These are phyloP conservation scores for Cichladusa arquata DNA, from an alignment of 2,113 vertebrate species.

Conservation along the genomic window DNA sequence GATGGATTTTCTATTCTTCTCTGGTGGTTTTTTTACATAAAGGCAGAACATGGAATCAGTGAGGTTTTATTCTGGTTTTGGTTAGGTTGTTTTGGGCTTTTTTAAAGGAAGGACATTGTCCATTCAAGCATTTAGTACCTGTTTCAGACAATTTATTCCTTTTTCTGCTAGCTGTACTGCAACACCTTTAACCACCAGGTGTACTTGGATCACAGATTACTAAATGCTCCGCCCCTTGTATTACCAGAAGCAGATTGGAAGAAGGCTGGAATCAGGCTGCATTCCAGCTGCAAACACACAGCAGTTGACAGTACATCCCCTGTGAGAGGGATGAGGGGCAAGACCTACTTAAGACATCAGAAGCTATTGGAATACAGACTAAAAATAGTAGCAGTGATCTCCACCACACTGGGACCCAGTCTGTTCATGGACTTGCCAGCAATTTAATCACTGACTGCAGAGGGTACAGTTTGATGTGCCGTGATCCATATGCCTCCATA, in stretches of 20 bases:
- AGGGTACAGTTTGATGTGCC: background rate
- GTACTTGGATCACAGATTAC: background rate
- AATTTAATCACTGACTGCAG: background rate
- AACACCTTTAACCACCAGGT: background rate
- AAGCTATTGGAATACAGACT: background rate
- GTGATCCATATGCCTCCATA: background rate
- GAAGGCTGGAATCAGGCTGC: background rate
- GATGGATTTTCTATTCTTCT: background rate
- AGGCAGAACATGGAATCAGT: background rate
- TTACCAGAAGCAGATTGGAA: background rate
- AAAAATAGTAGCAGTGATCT: background rate
- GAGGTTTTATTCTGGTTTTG: background rate
- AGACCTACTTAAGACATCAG: background rate
- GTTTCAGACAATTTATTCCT: background rate
- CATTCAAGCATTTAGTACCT: background rate
- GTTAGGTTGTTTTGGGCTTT: background rate
- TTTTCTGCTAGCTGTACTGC: background rate
- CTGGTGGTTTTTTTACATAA: background rate
- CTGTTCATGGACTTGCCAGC: background rate
- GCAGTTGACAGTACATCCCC: background rate
- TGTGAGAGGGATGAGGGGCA: background rate
- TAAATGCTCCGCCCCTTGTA: background rate
- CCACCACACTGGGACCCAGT: background rate
- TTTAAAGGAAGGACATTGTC: background rate
- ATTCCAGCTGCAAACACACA: background rate